Conservation (phyloP, 2,888 invertebrate species). For the Dorcus parallelipipedus region DNA sequence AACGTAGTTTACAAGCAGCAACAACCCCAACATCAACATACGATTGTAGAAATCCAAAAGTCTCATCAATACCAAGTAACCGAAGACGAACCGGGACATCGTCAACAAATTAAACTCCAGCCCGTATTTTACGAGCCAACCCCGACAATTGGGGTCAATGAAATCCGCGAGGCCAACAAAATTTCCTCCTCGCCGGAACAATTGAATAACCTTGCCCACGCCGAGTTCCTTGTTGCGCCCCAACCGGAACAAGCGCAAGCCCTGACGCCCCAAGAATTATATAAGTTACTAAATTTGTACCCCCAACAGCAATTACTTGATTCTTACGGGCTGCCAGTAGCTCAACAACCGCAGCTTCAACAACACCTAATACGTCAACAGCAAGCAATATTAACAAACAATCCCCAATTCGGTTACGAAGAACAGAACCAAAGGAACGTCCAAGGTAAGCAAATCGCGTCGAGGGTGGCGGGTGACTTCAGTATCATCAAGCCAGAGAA, state of each 20-base stretch:
- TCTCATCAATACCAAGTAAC: conserved; percentile 54
- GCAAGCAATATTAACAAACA: conserved; percentile 20
- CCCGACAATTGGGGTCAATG: conserved; percentile 45
- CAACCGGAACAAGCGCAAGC: conserved; percentile 5
- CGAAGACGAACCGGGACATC: conserved; percentile 47
- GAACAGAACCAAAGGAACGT: conserved; percentile 40
- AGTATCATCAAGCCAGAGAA: background rate
- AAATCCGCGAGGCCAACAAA: conserved; percentile 29
- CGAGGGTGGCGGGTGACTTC: conserved; percentile 24
- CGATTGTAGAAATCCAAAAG: conserved; percentile 23
- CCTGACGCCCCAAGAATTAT: conserved; percentile 47
- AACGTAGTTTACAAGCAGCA: no score
- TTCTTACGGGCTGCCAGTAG: conserved; percentile 13
- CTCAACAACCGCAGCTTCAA: conserved; percentile 34
- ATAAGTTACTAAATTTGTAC: conserved; percentile 19
- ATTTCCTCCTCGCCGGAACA: conserved; percentile 37
- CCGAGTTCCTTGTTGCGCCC: conserved; percentile 14
- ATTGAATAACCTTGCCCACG: conserved; percentile 11
- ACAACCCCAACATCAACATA: conserved; percentile 36
- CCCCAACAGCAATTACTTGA: conserved; percentile 19
- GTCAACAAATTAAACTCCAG: conserved; percentile 41
- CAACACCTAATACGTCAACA: conserved; percentile 32
- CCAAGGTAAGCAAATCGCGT: conserved; percentile 33
- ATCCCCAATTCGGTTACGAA: conserved; percentile 45
- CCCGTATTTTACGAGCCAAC: conserved; percentile 53